These are phyloP conservation scores for Allophyes oxyacanthae DNA, from an alignment of 2,888 invertebrate genomes.

Conservation along the genomic window DNA sequence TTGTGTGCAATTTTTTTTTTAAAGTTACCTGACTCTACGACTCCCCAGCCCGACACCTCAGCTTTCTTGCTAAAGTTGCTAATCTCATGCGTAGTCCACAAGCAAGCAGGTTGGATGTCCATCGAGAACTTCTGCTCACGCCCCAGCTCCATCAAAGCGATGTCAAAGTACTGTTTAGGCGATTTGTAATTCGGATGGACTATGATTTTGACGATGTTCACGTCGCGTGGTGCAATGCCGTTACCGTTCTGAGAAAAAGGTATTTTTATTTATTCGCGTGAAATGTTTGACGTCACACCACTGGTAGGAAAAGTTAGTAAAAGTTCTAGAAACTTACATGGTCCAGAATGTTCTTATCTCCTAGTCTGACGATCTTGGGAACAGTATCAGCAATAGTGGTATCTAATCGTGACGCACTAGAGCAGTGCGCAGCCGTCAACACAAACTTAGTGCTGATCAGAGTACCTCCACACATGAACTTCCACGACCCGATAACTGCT, in stretches of 20 bases:
- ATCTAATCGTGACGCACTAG: conserved; percentile 55
- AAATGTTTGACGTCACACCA: too few species aligned
- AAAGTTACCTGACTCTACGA: conserved; percentile 70
- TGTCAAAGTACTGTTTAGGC: conserved; percentile 73
- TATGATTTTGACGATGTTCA: conserved; percentile 62
- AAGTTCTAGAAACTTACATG: conserved; percentile 47
- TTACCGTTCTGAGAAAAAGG: too few species aligned
- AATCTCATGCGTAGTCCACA: conserved; percentile 65
- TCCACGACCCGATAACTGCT: conserved; percentile 60
- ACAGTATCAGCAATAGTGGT: conserved; percentile 57
- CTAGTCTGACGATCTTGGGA: conserved; percentile 72
- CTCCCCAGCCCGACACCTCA: conserved; percentile 76
- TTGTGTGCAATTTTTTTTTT: too few species aligned
- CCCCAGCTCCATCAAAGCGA: conserved; percentile 72
- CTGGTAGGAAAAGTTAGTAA: too few species aligned
- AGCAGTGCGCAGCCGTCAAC: conserved; percentile 92
- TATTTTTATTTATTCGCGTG: too few species aligned
- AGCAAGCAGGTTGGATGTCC: conserved; percentile 72
- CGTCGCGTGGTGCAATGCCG: conserved; percentile 42
- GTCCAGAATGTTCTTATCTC: conserved; percentile 59
- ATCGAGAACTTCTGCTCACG: conserved; percentile 56
- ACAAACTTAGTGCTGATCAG: conserved; percentile 91
- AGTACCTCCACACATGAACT: conserved; percentile 90
- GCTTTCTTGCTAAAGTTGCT: conserved; percentile 57
- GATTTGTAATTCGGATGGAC: conserved; percentile 68